phyloP scores from a whole-genome alignment of 2,888 invertebrate genomes.

The Chelonus formosanus region DNA sequence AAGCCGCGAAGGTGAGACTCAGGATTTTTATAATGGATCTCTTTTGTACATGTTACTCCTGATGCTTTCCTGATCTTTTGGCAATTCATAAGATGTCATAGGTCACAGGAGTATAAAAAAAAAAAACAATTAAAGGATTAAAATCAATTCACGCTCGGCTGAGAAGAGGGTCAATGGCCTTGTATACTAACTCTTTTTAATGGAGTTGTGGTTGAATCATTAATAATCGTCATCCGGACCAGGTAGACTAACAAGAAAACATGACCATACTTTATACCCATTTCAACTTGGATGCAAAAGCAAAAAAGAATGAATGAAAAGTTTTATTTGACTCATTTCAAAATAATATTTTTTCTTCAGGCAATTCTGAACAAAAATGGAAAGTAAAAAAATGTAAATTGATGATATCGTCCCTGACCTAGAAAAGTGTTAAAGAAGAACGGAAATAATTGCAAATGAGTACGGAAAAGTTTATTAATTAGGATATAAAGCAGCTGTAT shows the following conservation, averaged over 20 bases:
- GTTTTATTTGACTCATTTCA: too few relatives aligned
- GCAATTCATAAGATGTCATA: conserved; percentile 35
- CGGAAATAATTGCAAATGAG: background rate
- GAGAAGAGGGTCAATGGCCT: conserved; percentile 40
- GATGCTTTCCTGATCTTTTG: background rate
- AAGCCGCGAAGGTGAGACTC: conserved; percentile 80
- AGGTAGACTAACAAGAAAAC: background rate
- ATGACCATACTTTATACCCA: background rate
- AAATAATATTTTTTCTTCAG: background rate
- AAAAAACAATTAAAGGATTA: background rate
- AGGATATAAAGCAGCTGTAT: background rate
- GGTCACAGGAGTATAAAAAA: background rate
- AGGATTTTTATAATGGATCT: conserved; percentile 9
- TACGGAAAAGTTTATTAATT: conserved; percentile 1
- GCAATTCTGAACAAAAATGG: conserved; percentile 27
- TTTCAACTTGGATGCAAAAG: background rate
- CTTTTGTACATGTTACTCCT: background rate
- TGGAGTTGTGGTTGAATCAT: background rate
- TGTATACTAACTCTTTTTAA: conserved; percentile 4
- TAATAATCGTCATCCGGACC: background rate
- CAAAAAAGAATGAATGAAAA: too few relatives aligned
- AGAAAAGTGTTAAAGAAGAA: conserved; percentile 38
- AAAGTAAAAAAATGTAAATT: conserved; percentile 11
- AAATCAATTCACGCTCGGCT: conserved; percentile 41
- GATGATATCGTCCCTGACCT: conserved; percentile 43